Evolutionary conservation across 2,888 invertebrate genomes (phyloP), one percentile per base, ranked within the genome.

Genomic region (Craniophora ligustri): DNA sequence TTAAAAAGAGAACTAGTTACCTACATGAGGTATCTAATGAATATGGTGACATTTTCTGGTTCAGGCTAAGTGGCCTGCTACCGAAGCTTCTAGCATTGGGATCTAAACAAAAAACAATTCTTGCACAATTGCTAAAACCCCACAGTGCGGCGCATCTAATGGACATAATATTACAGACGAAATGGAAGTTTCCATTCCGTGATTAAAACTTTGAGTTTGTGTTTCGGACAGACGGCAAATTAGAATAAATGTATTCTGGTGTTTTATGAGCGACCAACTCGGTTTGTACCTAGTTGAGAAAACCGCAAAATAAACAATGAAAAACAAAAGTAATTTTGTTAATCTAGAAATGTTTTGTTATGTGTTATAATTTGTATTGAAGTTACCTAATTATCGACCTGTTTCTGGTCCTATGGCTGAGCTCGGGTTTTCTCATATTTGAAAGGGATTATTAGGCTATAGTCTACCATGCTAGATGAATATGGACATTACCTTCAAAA

Each of bases 201-300:
- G 67, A 71, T 77, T 75, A 68, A 76, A 78, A 76, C 65, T 75
- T 76, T 57, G 31, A 28, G 40, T 38, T 58, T 49, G 42, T 64
- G 65, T 61, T 62, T 62, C 34, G 55, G 67, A 71, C 56, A 54
- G 62, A 53, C 66, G 41, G 58, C 34, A 56, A 71, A 71, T 75
- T 71, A 58, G 48, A 18, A 15, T 26, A 18, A 42, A 54, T 64
- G 46, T 59, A 60, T 65, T 50, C 50, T 32, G 16, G 14, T 51
- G 35, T 39, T 49, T 46, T 50, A 42, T 65, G 44, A 28, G 13
- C 8, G 18, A 1, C 10, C 23, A 11, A 28, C 16, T 35, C 14
- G 31, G 11, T 10, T 23, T 41, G 18, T n/a, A 38, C 15, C 21
- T 28, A 19, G 39, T 38, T n/a, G 16, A 5, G 8, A 35, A n/a